phyloP scores from a whole-genome alignment of 30 jellyfish, hydroid and myxozoan genomes.

The Aurelia aurita complex sp. Pacific region DNA sequence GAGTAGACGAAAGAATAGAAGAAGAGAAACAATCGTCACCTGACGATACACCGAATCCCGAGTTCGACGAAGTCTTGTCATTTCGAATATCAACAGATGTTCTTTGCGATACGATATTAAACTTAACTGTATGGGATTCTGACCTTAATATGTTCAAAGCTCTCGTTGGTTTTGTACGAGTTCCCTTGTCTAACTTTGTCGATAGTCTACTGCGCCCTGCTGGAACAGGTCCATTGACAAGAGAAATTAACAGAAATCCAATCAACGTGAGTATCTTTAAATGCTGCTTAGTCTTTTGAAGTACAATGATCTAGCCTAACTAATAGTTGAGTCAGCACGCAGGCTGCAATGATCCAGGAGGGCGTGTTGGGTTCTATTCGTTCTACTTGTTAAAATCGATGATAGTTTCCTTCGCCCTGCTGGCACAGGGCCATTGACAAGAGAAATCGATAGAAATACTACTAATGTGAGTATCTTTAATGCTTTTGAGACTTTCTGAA shows the following conservation, averaged over 20 bases:
- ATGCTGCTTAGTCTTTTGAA: too few species aligned
- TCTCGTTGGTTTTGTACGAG: constrained; percentile 49
- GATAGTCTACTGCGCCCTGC: constrained; percentile 62
- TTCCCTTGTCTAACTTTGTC: constrained; percentile 52
- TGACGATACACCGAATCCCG: constrained; percentile 95
- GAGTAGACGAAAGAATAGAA: constrained; percentile 51
- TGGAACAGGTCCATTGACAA: constrained; percentile 74
- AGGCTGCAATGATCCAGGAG: too few species aligned
- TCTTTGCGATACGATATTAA: constrained; percentile 49
- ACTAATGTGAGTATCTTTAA: constrained; percentile 3
- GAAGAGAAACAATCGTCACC: constrained; percentile 87
- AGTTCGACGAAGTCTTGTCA: constrained; percentile 82
- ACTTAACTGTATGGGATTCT: constrained; percentile 79
- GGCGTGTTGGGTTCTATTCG: constrained; percentile 30
- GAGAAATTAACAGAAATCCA: constrained; percentile 49
- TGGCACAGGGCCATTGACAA: constrained; percentile 71
- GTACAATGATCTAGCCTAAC: too few species aligned
- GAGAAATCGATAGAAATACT: constrained; percentile 36
- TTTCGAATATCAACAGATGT: constrained; percentile 40
- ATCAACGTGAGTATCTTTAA: constrained; percentile 9
- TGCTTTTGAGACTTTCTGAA: too few species aligned
- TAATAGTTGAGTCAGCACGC: too few species aligned
- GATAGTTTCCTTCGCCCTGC: constrained; percentile 54
- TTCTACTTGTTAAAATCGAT: constrained; percentile 45
- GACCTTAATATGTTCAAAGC: constrained; percentile 58